phyloP scores from a whole-genome alignment of 2,113 vertebrate genomes.

The Esox niger region DNA sequence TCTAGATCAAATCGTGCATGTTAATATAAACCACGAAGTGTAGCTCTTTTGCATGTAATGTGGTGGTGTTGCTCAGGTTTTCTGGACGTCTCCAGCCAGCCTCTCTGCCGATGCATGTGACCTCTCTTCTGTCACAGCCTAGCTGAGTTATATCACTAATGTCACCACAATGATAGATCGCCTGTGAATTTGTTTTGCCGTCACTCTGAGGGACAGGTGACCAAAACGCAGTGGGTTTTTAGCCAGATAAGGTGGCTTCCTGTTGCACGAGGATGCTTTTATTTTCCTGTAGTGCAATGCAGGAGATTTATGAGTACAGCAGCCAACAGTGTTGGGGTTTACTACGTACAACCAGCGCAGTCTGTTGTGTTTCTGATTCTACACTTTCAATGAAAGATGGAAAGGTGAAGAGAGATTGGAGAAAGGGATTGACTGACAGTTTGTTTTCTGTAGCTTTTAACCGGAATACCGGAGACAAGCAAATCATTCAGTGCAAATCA shows the following conservation, averaged over 20 bases:
- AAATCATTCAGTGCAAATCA: slow-evolving; percentile 43
- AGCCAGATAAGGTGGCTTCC: slow-evolving; percentile 27
- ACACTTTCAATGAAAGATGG: slow-evolving; percentile 10
- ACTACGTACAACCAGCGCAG: slow-evolving; percentile 6
- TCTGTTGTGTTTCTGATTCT: no score
- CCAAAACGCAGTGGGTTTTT: slow-evolving; percentile 37
- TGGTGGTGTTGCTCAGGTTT: slow-evolving; percentile 32
- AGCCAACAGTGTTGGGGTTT: slow-evolving; percentile 9
- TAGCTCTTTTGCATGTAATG: not conserved
- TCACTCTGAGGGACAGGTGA: slow-evolving; percentile 39
- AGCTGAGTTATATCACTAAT: slow-evolving; percentile 21
- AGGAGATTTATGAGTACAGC: slow-evolving; percentile 58
- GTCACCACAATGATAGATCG: slow-evolving; percentile 51
- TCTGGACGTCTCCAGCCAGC: slow-evolving; percentile 4
- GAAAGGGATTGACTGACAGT: not conserved
- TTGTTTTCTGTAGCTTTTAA: slow-evolving; percentile 14
- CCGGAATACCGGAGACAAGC: slow-evolving; percentile 33
- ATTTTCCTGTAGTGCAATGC: slow-evolving; percentile 50
- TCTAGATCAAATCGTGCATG: slow-evolving; percentile 27
- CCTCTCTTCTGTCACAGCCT: slow-evolving; percentile 17
- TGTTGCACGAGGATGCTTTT: slow-evolving; percentile 18
- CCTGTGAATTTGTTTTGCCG: slow-evolving; percentile 35
- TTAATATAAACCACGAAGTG: slow-evolving; percentile 19
- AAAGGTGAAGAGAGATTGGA: slow-evolving; percentile 4
- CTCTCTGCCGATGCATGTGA: not conserved